Evolutionary conservation across 2,888 invertebrate genomes (phyloP), one percentile per base, ranked within the genome.

Genomic region (Candidula unifasciata): DNA sequence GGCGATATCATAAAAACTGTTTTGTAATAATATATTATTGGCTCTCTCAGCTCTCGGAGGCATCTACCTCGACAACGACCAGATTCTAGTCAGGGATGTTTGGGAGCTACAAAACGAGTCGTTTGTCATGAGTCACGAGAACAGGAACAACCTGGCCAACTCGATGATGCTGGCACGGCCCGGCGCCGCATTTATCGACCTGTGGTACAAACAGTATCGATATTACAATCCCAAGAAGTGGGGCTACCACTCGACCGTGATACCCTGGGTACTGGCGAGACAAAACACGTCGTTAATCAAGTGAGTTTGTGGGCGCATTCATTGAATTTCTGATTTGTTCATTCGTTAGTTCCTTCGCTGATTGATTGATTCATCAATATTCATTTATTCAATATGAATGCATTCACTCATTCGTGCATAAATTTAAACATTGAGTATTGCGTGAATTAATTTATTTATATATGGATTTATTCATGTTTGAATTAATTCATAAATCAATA

Each of bases 11-110:
- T n/a, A n/a, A n/a, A n/a, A n/a, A n/a, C n/a, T n/a, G n/a, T n/a
- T n/a, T n/a, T n/a, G n/a, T n/a, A n/a, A n/a, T n/a, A n/a, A n/a
- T n/a, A n/a, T n/a, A n/a, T n/a, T n/a, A n/a, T 54, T 54, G 10
- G 10, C 54, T 13, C 27, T n/a, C 35, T 30, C 89, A 91, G 90
- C 88, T 37, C 90, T 91, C 80, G 93, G 93, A 16, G 93, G 93
- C 0, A 91, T 93, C 71, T 93, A 92, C 78, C 79, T 92, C 24
- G 93, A 93, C 80, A 89, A 90, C 30, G 93, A 93, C 78, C 90
- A 92, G 81, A 80, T 92, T 8, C 86, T 90, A 10, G 81, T 92
- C 73, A 88, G 88, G 64, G 85, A 88, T 3, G 78, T 92, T 30
- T 89, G 90, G n/a, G 86, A 87, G 52, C 89, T 92, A 57, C 87